Evolutionary conservation across 2,888 invertebrate genomes (phyloP).

Genomic region (Sinhomidia bicolor): DNA sequence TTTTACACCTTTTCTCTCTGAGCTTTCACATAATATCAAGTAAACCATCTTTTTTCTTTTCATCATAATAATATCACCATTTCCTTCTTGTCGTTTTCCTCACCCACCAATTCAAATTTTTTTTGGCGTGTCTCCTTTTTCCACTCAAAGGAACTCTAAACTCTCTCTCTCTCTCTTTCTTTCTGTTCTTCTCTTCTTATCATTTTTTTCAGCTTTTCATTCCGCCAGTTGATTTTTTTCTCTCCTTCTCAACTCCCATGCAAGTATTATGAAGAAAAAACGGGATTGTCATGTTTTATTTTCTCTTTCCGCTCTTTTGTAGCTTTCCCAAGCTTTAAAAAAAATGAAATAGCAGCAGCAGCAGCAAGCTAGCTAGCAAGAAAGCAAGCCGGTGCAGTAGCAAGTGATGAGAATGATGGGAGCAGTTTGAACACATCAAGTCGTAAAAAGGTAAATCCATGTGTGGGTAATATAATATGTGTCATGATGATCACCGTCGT

Average conservation of each 20-base stretch:
- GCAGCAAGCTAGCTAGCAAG: no score
- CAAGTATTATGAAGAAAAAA: neutral
- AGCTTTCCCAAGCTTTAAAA: neutral
- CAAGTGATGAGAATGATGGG: neutral
- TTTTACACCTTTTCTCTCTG: no score
- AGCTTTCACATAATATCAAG: neutral
- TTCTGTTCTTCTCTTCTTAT: neutral
- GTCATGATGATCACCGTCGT: neutral
- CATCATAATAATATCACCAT: neutral
- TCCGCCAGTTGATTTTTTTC: slow-evolving; percentile 1
- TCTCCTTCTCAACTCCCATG: neutral
- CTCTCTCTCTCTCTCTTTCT: neutral
- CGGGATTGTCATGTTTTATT: slow-evolving; percentile 12
- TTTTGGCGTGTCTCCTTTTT: neutral
- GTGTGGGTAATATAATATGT: neutral
- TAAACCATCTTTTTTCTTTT: neutral
- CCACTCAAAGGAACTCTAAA: neutral
- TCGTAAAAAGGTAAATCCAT: slow-evolving; percentile 1
- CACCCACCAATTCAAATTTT: neutral
- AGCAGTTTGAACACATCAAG: neutral
- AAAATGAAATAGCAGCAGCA: neutral
- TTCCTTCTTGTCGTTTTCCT: neutral
- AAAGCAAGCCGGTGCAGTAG: no score
- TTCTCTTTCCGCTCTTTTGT: neutral
- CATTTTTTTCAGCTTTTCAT: neutral